phyloP scores from a whole-genome alignment of 2,888 invertebrate species.

The Amaurobius ferox region DNA sequence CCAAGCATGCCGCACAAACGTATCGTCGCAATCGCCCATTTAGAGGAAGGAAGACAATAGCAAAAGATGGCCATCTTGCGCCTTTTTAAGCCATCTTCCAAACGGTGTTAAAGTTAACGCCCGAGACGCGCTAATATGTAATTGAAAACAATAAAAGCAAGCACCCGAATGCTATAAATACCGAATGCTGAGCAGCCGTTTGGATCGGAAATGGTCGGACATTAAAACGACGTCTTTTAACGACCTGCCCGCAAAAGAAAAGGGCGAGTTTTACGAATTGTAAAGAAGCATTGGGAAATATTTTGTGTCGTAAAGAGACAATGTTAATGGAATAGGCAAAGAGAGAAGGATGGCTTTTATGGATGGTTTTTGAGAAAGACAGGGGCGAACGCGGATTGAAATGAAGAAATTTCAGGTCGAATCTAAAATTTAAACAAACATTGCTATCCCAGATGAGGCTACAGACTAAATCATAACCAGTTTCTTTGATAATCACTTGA shows the following conservation, averaged over 20 bases:
- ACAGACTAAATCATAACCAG: too few relatives aligned
- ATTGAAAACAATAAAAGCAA: slow-evolving; percentile 70
- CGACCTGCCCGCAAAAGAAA: slow-evolving; percentile 19
- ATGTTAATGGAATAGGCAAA: slow-evolving; percentile 69
- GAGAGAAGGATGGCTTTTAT: slow-evolving; percentile 65
- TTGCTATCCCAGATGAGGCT: too few relatives aligned
- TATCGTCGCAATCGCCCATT: slow-evolving; percentile 1
- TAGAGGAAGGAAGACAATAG: slow-evolving; percentile 39
- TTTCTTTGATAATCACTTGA: too few relatives aligned
- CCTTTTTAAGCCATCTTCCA: slow-evolving; percentile 52
- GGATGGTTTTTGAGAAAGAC: slow-evolving; percentile 53
- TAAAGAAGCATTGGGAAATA: slow-evolving; percentile 70
- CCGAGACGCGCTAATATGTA: slow-evolving; percentile 60
- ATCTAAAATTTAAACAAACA: too few relatives aligned
- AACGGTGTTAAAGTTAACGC: slow-evolving; percentile 50
- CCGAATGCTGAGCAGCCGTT: slow-evolving; percentile 52
- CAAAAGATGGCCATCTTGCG: slow-evolving; percentile 46
- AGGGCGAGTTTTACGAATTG: slow-evolving; percentile 53
- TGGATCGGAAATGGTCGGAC: slow-evolving; percentile 65
- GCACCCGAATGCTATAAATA: slow-evolving; percentile 64
- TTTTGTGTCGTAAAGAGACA: slow-evolving; percentile 67
- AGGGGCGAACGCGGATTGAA: too few relatives aligned
- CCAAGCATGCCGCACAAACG: slow-evolving; percentile 12
- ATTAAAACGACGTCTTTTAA: slow-evolving; percentile 68
- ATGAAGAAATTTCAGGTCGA: too few relatives aligned